These are phyloP conservation scores for Pseudorectes ferrugineus DNA, from an alignment of 2,113 vertebrate genomes.

Conservation along the genomic window DNA sequence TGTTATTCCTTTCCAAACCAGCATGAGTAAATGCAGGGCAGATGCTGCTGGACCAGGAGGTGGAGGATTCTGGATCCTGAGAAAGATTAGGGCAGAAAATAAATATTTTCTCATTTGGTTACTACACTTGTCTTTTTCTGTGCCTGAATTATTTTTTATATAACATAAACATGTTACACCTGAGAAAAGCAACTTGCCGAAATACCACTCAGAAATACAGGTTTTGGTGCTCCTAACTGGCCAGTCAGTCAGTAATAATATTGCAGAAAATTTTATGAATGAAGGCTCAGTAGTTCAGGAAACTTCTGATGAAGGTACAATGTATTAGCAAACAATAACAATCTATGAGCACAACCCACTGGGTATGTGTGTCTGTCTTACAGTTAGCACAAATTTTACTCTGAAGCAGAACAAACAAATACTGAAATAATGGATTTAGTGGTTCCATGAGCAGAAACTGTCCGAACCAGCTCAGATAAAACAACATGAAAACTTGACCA, in stretches of 20 bases:
- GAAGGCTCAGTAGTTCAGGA: background rate
- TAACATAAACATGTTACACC: rapidly evolving
- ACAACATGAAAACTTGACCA: background rate
- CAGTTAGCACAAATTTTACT: background rate
- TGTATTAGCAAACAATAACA: background rate
- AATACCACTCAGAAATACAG: background rate
- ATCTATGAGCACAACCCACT: background rate
- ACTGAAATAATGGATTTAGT: background rate
- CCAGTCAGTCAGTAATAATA: background rate
- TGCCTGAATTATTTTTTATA: background rate
- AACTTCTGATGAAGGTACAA: background rate
- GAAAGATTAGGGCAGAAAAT: background rate
- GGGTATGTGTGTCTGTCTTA: background rate
- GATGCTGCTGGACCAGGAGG: background rate
- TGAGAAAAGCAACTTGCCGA: background rate
- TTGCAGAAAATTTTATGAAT: background rate
- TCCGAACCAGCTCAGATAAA: background rate
- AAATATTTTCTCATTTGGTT: background rate
- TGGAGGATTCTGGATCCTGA: background rate
- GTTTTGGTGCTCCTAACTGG: background rate
- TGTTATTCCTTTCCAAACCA: background rate
- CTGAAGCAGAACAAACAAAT: background rate
- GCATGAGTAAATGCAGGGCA: background rate
- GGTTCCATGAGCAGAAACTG: background rate
- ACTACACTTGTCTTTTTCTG: background rate